Evolutionary conservation across 1,140 invertebrate genomes (phyloP), one percentile per base, ranked within the genome.

Genomic region (Dermatophagoides farinae): DNA sequence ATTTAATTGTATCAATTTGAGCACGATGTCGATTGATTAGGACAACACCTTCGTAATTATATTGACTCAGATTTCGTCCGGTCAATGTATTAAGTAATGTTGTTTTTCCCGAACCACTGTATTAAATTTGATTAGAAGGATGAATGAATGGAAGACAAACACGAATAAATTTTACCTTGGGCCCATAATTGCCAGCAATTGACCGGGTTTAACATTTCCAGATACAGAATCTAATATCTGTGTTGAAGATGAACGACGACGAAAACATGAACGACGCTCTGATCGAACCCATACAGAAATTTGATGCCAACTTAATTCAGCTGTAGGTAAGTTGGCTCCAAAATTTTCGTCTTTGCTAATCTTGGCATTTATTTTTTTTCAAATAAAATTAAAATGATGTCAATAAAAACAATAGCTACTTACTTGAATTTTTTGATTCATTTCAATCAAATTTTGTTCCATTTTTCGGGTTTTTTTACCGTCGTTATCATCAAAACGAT

Each of bases 61-160:
- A 73, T 16, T 81, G 80, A 8, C 77, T 73, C 6, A 82, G 80
- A 64, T 77, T 78, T 6, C 86, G 77, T 70, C 84, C 85, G 1
- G 88, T 93, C 38, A 97, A 68, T 0, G 88, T 80, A 71, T 97
- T 97, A 43, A 97, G 72, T 0, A 97, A 77, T 0, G 91, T 96
- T 0, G 91, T 93, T 75, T 97, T 98, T 6, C 93, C 92, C 0
- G 92, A 86, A 0, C 91, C 91, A 25, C 88, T 62, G 50, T 64
- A 65, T 52, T 65, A 40, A 47, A 23, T 46, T 14, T 47, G 37
- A 6, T 16, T 12, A 47, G 16, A 22, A 16, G 4, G 11, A 20
- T 51, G 39, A 43, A 20, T 44, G 12, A 43, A 58, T 20, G 11
- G n/a, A 58, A 58, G 12, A 9, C 12, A 58, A 53, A 41, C 10